These are phyloP conservation scores for Dissostichus mawsoni DNA, from an alignment of 2,113 vertebrate genomes.

Conservation along the genomic window DNA sequence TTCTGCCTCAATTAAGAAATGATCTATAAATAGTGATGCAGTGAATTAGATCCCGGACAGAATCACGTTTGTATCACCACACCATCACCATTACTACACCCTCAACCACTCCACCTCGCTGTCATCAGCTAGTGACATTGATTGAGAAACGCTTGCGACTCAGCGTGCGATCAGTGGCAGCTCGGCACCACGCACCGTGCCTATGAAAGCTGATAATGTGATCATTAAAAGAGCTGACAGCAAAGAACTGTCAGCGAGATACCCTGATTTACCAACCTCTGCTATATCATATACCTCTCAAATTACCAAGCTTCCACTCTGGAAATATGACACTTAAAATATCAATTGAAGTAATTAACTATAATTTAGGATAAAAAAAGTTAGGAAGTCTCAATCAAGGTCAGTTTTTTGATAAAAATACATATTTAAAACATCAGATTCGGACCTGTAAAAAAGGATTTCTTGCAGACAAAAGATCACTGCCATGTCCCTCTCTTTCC, in stretches of 20 bases:
- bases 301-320: slow-evolving; percentile 63
- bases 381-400: slow-evolving; percentile 12
- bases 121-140: slow-evolving; percentile 74
- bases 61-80: slow-evolving; percentile 2
- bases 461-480: slow-evolving; percentile 79
- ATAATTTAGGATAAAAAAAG: slow-evolving; percentile 18
- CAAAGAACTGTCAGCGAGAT: slow-evolving; percentile 89
- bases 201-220: slow-evolving; percentile 95
- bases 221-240: slow-evolving; percentile 98
- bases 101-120: slow-evolving; percentile 44
- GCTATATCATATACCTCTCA: slow-evolving; percentile 67
- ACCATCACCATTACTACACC: slow-evolving; percentile 1
- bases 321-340: slow-evolving; percentile 55
- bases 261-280: slow-evolving; percentile 72
- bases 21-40: not conserved
- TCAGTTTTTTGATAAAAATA: slow-evolving; percentile 36
- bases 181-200: slow-evolving; percentile 85
- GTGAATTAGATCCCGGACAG: not conserved
- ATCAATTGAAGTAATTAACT: slow-evolving; percentile 63
- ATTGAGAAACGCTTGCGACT: slow-evolving; percentile 82
- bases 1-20: not conserved
- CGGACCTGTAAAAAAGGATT: slow-evolving; percentile 48
- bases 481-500: slow-evolving; percentile 73
- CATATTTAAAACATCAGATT: slow-evolving; percentile 28
- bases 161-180: slow-evolving; percentile 85